Percentiles rank a stretch among this genome's conserved stretches.
Conservation (phyloP, 64 coral and sea anemone species). For the Exaiptasia diaphana region DNA sequence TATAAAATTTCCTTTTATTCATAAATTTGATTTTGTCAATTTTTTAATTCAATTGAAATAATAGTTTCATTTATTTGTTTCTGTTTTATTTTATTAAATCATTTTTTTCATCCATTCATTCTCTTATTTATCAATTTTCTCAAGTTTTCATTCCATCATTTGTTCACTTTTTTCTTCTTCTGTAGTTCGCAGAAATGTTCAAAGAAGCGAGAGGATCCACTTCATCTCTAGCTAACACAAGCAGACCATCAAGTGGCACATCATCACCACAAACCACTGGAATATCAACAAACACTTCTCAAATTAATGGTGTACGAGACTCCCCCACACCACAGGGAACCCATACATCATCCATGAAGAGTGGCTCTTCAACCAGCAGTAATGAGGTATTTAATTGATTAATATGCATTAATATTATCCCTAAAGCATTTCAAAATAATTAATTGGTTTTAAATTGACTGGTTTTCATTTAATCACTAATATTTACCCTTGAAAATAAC, state of each 20-base stretch:
- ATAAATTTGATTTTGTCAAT: too few species aligned
- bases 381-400: slow-evolving; percentile 73
- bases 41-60: too few species aligned
- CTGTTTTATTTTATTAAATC: too few species aligned
- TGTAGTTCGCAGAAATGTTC: slow-evolving; percentile 93
- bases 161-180: neutral
- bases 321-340: slow-evolving; percentile 59
- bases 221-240: slow-evolving; percentile 39
- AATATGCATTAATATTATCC: too few species aligned
- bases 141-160: neutral
- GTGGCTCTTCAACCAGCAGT: slow-evolving; percentile 77
- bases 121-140: neutral
- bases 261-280: slow-evolving; percentile 44
- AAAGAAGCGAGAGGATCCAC: slow-evolving; percentile 70
- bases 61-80: too few species aligned
- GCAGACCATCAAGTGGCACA: slow-evolving; percentile 30
- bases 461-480: too few species aligned
- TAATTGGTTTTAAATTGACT: too few species aligned
- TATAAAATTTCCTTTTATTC: too few species aligned
- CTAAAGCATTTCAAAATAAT: too few species aligned
- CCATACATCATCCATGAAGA: slow-evolving; percentile 54
- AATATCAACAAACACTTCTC: slow-evolving; percentile 24
- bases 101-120: too few species aligned
- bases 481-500: too few species aligned
- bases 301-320: slow-evolving; percentile 59